These are phyloP conservation scores for Drosophila fungiperda DNA, from an alignment of 2,888 invertebrate genomes.

Conservation along the genomic window DNA sequence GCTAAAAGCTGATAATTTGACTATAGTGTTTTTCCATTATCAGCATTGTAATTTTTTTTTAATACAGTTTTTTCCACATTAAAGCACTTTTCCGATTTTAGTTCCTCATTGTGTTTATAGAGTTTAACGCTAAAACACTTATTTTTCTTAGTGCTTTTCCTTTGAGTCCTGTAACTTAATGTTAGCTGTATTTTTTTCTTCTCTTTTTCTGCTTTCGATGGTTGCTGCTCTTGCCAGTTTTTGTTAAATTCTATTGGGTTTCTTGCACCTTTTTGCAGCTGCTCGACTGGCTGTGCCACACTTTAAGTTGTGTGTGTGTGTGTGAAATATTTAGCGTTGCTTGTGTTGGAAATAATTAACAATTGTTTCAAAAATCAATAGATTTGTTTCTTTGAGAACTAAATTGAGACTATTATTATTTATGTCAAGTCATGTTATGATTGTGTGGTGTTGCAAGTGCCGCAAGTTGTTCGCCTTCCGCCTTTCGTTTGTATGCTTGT, in stretches of 20 bases:
- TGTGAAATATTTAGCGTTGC: neutral
- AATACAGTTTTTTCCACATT: neutral
- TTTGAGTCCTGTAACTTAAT: neutral
- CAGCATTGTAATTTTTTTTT: neutral
- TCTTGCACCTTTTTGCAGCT: neutral
- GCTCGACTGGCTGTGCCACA: neutral
- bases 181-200: neutral
- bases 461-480: neutral
- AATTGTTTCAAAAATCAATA: neutral
- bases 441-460: neutral
- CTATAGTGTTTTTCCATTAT: neutral
- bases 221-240: neutral
- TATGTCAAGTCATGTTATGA: neutral
- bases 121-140: neutral
- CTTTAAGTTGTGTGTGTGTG: neutral
- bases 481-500: neutral
- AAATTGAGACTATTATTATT: neutral
- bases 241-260: neutral
- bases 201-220: neutral
- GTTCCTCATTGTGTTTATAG: too few relatives aligned
- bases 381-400: neutral
- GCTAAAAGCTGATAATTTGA: neutral
- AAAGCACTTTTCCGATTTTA: neutral
- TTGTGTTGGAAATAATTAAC: neutral
- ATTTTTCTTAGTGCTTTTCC: slow-evolving; percentile 1